These are phyloP conservation scores for Gnathonemus echidnorhynchus DNA, from an alignment of 2,113 vertebrate genomes.

Conservation along the genomic window DNA sequence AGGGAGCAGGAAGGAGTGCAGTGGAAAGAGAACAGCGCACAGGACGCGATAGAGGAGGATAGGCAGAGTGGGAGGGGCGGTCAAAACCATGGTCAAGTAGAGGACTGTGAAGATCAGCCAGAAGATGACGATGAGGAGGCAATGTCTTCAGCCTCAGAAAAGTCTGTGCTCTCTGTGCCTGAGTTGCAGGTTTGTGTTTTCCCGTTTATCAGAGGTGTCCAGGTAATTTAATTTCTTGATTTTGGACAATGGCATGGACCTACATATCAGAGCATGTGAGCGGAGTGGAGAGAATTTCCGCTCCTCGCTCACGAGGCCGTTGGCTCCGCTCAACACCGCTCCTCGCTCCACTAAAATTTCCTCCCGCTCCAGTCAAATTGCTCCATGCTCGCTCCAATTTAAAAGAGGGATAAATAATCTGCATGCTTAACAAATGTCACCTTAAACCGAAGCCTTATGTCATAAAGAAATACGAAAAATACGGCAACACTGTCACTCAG, in stretches of 20 bases:
- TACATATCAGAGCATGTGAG: too few species aligned
- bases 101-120: neutral
- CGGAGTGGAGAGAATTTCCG: too few species aligned
- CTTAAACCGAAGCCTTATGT: too few species aligned
- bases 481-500: too few species aligned
- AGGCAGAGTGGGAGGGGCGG: neutral
- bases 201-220: neutral
- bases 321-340: too few species aligned
- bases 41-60: neutral
- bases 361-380: too few species aligned
- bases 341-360: too few species aligned
- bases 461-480: too few species aligned
- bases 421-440: too few species aligned
- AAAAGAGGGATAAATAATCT: too few species aligned
- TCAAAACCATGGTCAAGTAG: neutral
- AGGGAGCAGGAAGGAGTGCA: neutral
- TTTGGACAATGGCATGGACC: neutral
- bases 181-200: conserved; percentile 66
- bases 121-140: conserved; percentile 63
- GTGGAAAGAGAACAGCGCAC: neutral
- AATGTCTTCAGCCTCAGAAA: conserved; percentile 64
- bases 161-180: conserved; percentile 63
- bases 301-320: too few species aligned
- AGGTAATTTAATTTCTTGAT: neutral
- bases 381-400: too few species aligned